Percentiles rank a stretch among this genome's conserved stretches.
phyloP scores from a whole-genome alignment of 2,888 invertebrate species.

The Idaea straminata region DNA sequence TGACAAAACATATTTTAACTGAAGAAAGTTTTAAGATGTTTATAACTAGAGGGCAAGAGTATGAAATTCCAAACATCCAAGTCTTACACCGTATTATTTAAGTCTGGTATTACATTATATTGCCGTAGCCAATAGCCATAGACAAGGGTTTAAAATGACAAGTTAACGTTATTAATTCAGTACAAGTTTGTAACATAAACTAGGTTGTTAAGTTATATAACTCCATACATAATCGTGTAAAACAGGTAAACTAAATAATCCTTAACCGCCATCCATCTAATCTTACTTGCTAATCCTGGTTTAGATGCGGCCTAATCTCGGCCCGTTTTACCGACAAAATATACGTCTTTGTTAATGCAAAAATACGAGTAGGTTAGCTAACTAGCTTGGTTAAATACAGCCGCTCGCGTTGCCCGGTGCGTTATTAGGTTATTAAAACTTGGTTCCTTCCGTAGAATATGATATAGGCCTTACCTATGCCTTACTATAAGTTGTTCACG shows the following conservation, averaged over 20 bases:
- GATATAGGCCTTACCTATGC: not conserved
- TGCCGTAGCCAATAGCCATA: not conserved
- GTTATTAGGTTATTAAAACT: not conserved
- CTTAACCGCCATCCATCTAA: slow-evolving; percentile 1
- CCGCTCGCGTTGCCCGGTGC: not conserved
- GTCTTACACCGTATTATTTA: not conserved
- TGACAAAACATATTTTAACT: too few relatives aligned
- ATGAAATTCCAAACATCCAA: not conserved
- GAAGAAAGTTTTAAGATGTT: too few relatives aligned
- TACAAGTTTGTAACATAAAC: not conserved
- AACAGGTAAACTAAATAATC: slow-evolving; percentile 1
- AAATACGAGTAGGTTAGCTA: not conserved
- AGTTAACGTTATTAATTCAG: not conserved
- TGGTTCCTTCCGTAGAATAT: not conserved
- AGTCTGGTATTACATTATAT: not conserved
- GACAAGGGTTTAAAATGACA: not conserved
- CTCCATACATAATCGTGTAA: not conserved
- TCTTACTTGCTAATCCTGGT: not conserved
- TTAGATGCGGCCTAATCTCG: slow-evolving; percentile 1
- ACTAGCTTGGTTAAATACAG: not conserved
- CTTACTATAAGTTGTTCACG: too few relatives aligned
- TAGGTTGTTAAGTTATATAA: not conserved
- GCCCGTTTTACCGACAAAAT: not conserved
- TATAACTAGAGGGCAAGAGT: too few relatives aligned
- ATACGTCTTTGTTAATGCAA: not conserved